Base-by-base conservation (phyloP, 2,888 invertebrate species). In the Philopedon plagiatum region DNA sequence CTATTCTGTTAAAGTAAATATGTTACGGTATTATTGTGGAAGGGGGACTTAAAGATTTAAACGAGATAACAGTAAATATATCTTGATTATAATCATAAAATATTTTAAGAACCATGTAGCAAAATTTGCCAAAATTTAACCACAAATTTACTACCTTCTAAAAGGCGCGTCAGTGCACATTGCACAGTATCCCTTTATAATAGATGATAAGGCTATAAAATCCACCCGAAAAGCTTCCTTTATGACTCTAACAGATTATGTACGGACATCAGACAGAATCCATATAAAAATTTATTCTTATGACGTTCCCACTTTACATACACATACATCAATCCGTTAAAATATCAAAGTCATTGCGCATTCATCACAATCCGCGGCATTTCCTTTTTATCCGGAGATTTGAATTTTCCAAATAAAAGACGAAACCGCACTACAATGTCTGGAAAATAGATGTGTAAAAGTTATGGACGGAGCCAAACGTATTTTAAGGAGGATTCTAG, bases 321-420 rank as follows among this genome's bases (percentile, higher is more conserved):
- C 66, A 44, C 65, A 66, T 66, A 71, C 71, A 71, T 71, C 71
- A 71, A 66, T 65, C 66, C 61, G 57, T 29, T 67, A 67, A 72
- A 67, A 72, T 72, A 72, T 72, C 72, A 72, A 72, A 72, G 72
- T 67, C 72, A 67, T 72, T 72, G 66, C 56, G 63, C 67, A 72
- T 67, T 72, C 72, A 72, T 72, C 67, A 67, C 61, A 71, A 60
- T 70, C 32, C 65, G 44, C 44, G 57, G 64, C 66, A 54, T 66
- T 66, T 71, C 72, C 72, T 65, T 71, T 71, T 65, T 71, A 71
- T 65, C 44, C 61, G 71, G 63, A 65, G 71, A 71, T 71, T 71
- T 71, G 65, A 71, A 71, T 71, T 71, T 71, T 39, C 32, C 51
- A 44, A 65, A 71, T 60, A 65, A 71, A 51, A 64, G 29, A 54